These are phyloP conservation scores for Drosophila mulleri DNA, from an alignment of 2,888 invertebrate species.

Conservation along the genomic window DNA sequence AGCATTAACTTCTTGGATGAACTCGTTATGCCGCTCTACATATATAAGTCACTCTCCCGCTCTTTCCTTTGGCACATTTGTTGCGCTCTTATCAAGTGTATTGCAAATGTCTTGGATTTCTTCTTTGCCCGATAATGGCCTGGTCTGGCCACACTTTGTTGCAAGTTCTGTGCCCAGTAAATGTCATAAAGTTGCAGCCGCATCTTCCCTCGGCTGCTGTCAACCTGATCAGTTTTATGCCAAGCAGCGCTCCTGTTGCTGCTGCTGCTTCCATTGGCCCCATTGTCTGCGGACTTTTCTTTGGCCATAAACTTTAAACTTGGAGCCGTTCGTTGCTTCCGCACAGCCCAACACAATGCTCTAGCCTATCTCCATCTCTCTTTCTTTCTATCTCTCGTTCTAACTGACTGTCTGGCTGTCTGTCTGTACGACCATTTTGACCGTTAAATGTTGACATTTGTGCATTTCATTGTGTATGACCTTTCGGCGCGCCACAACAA, in stretches of 20 bases:
- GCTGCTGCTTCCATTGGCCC: conserved; percentile 29
- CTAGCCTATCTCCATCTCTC: conserved; percentile 14
- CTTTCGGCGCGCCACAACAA: conserved; percentile 70
- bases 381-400: conserved; percentile 6
- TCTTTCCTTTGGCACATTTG: too few species aligned
- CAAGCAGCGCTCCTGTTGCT: conserved; percentile 40
- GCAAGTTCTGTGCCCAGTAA: conserved; percentile 48
- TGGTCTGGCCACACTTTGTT: conserved; percentile 50
- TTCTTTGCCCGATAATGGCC: conserved; percentile 22
- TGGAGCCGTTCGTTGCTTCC: conserved; percentile 63
- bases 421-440: conserved; percentile 67
- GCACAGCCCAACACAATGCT: conserved; percentile 60
- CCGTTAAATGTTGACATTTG: conserved; percentile 80
- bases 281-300: conserved; percentile 67
- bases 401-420: conserved; percentile 19
- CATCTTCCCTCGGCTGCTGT: conserved; percentile 48
- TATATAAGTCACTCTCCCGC: not conserved
- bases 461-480: conserved; percentile 79
- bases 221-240: conserved; percentile 70
- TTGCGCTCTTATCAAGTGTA: conserved; percentile 29
- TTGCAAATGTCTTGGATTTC: conserved; percentile 43
- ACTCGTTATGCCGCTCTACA: not conserved
- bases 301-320: conserved; percentile 75
- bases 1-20: not conserved
- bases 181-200: conserved; percentile 61